phyloP scores from a whole-genome alignment of 2,797 vertebrate species.

The Merluccius polli region DNA sequence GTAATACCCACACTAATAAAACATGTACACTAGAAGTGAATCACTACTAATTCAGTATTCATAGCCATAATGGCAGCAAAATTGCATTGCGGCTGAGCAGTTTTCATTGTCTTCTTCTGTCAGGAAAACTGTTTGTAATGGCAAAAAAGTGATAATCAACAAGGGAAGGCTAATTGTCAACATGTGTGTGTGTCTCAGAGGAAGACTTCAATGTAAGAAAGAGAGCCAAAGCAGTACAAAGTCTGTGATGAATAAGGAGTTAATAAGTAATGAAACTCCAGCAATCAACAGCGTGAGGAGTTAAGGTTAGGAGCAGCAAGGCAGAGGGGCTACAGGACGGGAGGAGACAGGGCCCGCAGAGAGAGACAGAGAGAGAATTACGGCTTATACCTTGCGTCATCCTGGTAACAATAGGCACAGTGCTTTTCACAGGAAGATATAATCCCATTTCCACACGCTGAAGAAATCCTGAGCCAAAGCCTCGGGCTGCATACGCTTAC shows the following conservation, averaged over 20 bases:
- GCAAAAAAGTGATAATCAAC: too few species aligned
- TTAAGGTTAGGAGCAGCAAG: constrained; percentile 24
- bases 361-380: constrained; percentile 53
- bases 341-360: constrained; percentile 54
- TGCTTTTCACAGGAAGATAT: constrained; percentile 69
- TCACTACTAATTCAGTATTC: neutral
- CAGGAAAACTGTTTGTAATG: too few species aligned
- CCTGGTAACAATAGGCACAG: constrained; percentile 68
- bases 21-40: neutral
- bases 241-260: neutral
- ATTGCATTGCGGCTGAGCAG: too few species aligned
- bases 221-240: neutral
- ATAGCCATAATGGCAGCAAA: neutral
- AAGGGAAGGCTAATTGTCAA: too few species aligned
- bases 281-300: constrained; percentile 14
- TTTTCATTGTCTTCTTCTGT: too few species aligned
- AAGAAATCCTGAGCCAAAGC: constrained; percentile 72
- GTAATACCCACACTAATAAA: neutral
- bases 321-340: constrained; percentile 42
- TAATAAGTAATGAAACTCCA: neutral
- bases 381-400: constrained; percentile 72
- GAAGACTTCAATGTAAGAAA: neutral
- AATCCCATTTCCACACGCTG: constrained; percentile 75
- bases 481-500: constrained; percentile 66
- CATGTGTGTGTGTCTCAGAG: too few species aligned